These are phyloP conservation scores for Camponotus vicinus DNA, from an alignment of 1,140 invertebrate species.

Conservation along the genomic window DNA sequence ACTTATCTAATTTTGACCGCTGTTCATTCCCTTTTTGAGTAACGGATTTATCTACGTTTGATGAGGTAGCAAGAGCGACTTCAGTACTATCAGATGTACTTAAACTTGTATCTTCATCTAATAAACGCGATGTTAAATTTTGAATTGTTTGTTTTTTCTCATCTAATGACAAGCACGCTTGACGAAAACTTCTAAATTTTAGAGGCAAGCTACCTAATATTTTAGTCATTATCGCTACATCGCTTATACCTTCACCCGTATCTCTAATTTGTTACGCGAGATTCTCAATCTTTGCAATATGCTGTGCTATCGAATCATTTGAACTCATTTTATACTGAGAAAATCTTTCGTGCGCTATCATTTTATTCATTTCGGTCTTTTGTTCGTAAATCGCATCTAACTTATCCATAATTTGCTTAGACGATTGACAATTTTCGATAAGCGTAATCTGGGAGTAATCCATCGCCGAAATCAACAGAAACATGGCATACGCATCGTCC, in stretches of 20 bases:
- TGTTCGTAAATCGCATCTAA: background rate
- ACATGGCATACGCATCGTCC: background rate
- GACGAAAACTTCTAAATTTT: background rate
- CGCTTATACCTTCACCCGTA: background rate
- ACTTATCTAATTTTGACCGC: background rate
- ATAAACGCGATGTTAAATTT: background rate
- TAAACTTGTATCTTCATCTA: background rate
- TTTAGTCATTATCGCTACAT: background rate
- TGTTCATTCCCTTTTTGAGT: background rate
- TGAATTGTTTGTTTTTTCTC: background rate
- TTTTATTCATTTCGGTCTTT: background rate
- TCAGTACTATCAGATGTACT: background rate
- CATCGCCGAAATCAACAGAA: background rate
- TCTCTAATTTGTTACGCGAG: background rate
- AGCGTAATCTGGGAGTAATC: background rate
- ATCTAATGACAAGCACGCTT: background rate
- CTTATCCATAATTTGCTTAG: background rate
- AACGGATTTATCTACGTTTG: background rate
- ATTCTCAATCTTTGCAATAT: slow-evolving; percentile 4
- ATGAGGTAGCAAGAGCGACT: background rate
- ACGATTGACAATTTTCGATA: background rate
- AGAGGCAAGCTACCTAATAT: background rate
- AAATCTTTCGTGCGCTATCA: background rate
- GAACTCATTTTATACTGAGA: background rate
- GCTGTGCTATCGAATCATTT: background rate